A percentile compares a stretch with the other conserved stretches of the same genome.
Evolutionary conservation across 2,888 invertebrate genomes (phyloP).

Genomic region (Stenichneumon culpator): DNA sequence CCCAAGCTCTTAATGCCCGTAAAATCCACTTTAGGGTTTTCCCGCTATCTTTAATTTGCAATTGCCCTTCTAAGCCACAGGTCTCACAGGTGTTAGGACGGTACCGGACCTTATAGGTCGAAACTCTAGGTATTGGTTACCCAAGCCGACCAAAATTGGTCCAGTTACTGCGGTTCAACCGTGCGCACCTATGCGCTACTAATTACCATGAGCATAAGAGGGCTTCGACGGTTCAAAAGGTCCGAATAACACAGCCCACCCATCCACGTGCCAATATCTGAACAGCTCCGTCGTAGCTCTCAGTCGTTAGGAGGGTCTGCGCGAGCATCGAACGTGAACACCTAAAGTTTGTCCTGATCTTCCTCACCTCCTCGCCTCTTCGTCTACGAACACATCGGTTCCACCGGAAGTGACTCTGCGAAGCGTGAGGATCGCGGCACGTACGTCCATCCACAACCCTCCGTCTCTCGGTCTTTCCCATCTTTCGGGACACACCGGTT

Average conservation of each 20-base stretch:
- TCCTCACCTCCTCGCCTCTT: conserved; percentile 11
- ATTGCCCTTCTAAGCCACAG: background rate
- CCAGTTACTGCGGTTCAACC: conserved; percentile 67
- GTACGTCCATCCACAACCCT: conserved; percentile 16
- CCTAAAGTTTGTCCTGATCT: conserved; percentile 42
- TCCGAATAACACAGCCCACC: background rate
- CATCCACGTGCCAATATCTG: conserved; percentile 8
- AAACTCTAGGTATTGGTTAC: conserved; percentile 2
- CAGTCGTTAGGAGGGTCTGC: conserved; percentile 27
- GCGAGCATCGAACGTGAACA: conserved; percentile 24
- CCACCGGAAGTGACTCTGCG: conserved; percentile 52
- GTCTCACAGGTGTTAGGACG: background rate
- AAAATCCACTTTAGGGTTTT: background rate
- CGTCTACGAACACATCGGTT: conserved; percentile 39
- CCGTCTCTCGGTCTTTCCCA: background rate
- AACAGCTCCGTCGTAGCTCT: background rate
- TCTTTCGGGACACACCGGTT: conserved; percentile 20
- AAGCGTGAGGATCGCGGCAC: conserved; percentile 41
- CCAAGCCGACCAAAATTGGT: conserved; percentile 66
- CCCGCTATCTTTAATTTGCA: background rate
- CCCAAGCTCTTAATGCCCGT: background rate
- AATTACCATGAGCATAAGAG: conserved; percentile 74
- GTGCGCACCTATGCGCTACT: conserved; percentile 70
- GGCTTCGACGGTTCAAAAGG: conserved; percentile 10
- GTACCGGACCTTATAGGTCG: background rate